Percentiles rank a stretch among this genome's conserved stretches.
phyloP scores from a whole-genome alignment of 2,113 vertebrate species.

The Promerops cafer region DNA sequence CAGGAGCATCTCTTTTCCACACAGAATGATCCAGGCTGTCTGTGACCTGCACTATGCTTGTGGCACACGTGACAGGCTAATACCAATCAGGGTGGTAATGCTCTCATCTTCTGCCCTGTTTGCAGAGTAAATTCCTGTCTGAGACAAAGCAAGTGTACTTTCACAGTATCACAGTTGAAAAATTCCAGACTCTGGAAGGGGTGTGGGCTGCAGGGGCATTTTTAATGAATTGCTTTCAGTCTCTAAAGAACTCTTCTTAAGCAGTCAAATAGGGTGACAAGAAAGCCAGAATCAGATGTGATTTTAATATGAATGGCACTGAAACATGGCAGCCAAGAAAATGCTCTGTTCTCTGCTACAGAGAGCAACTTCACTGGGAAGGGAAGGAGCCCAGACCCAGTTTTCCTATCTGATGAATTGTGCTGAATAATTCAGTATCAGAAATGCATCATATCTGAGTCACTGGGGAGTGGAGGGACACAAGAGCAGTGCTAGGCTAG shows the following conservation, averaged over 20 bases:
- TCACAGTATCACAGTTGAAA: accelerated
- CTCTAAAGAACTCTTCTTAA: not conserved
- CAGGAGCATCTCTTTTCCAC: not conserved
- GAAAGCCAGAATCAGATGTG: not conserved
- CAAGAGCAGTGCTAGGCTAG: not conserved
- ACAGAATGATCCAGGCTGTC: not conserved
- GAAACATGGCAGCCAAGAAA: not conserved
- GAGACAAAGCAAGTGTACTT: not conserved
- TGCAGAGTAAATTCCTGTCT: not conserved
- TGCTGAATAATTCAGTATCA: not conserved
- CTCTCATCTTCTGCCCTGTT: not conserved
- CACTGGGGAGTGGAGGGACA: not conserved
- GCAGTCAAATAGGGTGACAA: not conserved
- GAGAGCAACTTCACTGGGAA: not conserved
- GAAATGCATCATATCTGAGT: not conserved
- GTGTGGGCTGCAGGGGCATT: not conserved
- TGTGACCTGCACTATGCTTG: not conserved
- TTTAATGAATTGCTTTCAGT: not conserved
- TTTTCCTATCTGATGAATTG: not conserved
- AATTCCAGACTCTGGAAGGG: not conserved
- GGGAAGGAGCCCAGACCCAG: not conserved
- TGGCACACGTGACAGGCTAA: not conserved
- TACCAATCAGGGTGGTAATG: not conserved
- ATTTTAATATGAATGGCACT: not conserved
- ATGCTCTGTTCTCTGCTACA: not conserved